Conservation (phyloP, 2,113 vertebrate species). For the Saccopteryx bilineata region DNA sequence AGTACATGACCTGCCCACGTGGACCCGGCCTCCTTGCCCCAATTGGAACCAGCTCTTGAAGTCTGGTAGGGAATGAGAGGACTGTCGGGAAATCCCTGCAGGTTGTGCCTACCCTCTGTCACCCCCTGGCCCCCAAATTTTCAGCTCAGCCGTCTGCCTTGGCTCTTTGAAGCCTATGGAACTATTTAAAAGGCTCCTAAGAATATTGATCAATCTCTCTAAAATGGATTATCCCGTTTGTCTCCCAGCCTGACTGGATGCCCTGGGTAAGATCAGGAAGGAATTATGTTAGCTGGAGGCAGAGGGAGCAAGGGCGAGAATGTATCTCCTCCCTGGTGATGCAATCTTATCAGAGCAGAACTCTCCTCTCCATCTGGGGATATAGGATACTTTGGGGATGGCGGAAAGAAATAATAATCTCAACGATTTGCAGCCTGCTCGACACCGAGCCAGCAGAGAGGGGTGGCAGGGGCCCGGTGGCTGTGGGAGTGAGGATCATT, state of each 20-base stretch:
- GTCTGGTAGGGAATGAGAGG: slow-evolving; percentile 49
- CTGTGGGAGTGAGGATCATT: slow-evolving; percentile 71
- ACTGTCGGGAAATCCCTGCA: slow-evolving; percentile 32
- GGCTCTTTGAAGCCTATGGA: slow-evolving; percentile 72
- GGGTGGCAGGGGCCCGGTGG: neutral
- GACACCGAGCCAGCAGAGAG: slow-evolving; percentile 56
- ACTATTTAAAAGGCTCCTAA: slow-evolving; percentile 79
- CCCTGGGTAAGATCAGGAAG: slow-evolving; percentile 76
- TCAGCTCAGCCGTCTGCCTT: slow-evolving; percentile 64
- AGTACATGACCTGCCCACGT: neutral
- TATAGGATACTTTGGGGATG: slow-evolving; percentile 84
- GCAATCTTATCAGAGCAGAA: slow-evolving; percentile 85
- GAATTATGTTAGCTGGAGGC: slow-evolving; percentile 63
- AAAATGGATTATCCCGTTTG: slow-evolving; percentile 78
- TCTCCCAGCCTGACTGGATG: slow-evolving; percentile 76
- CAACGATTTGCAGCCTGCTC: slow-evolving; percentile 81
- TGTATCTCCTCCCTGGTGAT: slow-evolving; percentile 64
- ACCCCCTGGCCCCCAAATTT: slow-evolving; percentile 49
- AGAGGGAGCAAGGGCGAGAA: neutral
- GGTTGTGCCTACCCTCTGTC: slow-evolving; percentile 40
- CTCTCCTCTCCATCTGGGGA: slow-evolving; percentile 84
- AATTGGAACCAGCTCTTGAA: neutral
- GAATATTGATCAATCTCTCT: slow-evolving; percentile 77
- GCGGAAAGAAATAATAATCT: slow-evolving; percentile 84
- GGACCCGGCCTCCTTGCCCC: neutral